A percentile compares a stretch with the other conserved stretches of the same genome.
These are phyloP conservation scores for Astreopora myriophthalma DNA, from an alignment of 64 coral and sea anemone species.

Conservation along the genomic window DNA sequence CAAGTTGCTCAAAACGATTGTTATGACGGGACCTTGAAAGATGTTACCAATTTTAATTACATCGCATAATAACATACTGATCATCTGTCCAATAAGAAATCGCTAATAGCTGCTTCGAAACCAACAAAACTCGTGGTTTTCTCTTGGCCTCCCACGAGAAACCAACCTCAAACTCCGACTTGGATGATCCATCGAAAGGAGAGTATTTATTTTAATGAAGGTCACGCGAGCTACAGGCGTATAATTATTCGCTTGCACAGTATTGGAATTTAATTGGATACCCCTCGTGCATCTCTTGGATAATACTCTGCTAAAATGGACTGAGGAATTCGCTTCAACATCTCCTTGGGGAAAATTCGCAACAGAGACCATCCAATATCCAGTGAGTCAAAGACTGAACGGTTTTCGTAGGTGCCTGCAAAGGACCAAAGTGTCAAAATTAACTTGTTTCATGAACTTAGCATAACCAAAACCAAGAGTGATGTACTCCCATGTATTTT, in stretches of 20 bases:
- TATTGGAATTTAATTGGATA: not conserved
- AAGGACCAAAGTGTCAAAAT: not conserved
- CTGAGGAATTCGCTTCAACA: slow-evolving; percentile 98
- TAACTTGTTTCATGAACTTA: too few species aligned
- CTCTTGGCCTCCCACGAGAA: too few species aligned
- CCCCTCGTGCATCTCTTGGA: slow-evolving; percentile 74
- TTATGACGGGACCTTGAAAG: too few species aligned
- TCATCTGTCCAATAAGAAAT: too few species aligned
- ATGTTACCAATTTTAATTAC: too few species aligned
- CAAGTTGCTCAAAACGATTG: too few species aligned
- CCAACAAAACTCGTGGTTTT: too few species aligned
- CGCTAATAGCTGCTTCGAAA: too few species aligned
- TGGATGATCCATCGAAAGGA: not conserved
- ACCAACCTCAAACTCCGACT: not conserved
- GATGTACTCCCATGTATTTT: too few species aligned
- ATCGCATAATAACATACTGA: too few species aligned
- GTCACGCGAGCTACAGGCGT: not conserved
- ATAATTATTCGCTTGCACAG: not conserved
- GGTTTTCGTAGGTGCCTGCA: slow-evolving; percentile 96
- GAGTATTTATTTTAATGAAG: not conserved
- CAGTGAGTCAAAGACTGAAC: slow-evolving; percentile 94
- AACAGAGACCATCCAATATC: slow-evolving; percentile 98
- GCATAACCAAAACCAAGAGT: too few species aligned
- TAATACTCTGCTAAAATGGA: slow-evolving; percentile 93
- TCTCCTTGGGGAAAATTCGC: slow-evolving; percentile 98